Base-by-base conservation (phyloP, 2,888 invertebrate genomes). In the Drosophila testacea region DNA sequence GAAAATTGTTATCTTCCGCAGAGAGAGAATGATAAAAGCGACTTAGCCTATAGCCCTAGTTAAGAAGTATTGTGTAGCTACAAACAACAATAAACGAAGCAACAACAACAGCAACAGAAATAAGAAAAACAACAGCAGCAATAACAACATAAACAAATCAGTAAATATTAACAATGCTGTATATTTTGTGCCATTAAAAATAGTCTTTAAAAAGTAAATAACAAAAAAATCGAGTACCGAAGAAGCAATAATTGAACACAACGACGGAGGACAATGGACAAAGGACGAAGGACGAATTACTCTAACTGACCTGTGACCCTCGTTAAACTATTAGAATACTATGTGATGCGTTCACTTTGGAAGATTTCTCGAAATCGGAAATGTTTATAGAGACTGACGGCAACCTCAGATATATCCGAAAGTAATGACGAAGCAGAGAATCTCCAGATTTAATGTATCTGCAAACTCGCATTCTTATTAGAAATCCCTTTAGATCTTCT, bases 101-200 rank as follows among this genome's bases (percentile, higher is more conserved):
- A 56, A 51, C 44, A 61, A 57, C 48, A 65, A 56, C 16, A 55
- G 44, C 38, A 62, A 30, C 27, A 55, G 11, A 30, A 56, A 13
- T 38, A 59, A 50, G 10, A 64, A 55, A 48, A 60, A 64, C 56
- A 63, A 50, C 54, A 61, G 22, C 30, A 55, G 39, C 38, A 60
- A 62, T 44, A 60, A 42, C 39, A 48, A 57, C 39, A 32, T 6
- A 32, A 32, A 39, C 52, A 50, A 66, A 69, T 13, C 64, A 80
- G 61, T 67, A 62, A 64, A 69, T 42, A 60, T 50, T 62, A 69
- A 56, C 62, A 73, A 79, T 73, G 85, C 85, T 85, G 85, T 85
- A 85, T 83, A 87, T 85, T 85, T 85, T 87, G 85, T 85, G 85
- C 85, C 88, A 85, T 85, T 85, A 85, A 50, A 57, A 81, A 77